Evolutionary conservation across 2,113 vertebrate species (phyloP).

Genomic region (Bos indicus): DNA sequence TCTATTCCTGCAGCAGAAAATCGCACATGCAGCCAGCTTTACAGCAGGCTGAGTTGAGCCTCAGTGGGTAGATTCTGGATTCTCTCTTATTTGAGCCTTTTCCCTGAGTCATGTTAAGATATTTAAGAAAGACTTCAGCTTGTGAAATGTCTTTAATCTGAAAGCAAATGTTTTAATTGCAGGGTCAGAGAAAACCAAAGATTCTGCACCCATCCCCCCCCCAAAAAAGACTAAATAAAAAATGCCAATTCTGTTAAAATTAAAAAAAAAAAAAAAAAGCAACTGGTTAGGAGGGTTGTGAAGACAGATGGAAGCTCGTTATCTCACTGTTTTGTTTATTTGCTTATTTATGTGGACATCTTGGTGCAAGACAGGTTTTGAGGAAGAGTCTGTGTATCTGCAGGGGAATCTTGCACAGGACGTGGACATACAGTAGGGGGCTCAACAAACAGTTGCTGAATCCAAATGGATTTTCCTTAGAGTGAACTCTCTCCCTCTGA

Average conservation of each 20-base stretch:
- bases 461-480: neutral
- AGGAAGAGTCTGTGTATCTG: neutral
- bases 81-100: neutral
- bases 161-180: neutral
- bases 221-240: neutral
- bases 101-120: neutral
- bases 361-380: neutral
- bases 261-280: neutral
- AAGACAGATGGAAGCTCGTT: neutral
- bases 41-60: neutral
- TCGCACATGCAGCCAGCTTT: neutral
- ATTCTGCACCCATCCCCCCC: accelerated
- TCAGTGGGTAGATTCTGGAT: neutral
- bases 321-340: neutral
- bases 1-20: neutral
- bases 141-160: neutral
- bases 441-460: neutral
- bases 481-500: neutral
- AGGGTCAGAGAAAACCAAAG: neutral
- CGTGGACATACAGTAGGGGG: neutral
- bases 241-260: slow-evolving; percentile 30
- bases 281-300: neutral
- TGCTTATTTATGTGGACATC: neutral
- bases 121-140: neutral
- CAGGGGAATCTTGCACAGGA: neutral